Evolutionary conservation across 2,888 invertebrate species (phyloP).

Genomic region (Labia minor): DNA sequence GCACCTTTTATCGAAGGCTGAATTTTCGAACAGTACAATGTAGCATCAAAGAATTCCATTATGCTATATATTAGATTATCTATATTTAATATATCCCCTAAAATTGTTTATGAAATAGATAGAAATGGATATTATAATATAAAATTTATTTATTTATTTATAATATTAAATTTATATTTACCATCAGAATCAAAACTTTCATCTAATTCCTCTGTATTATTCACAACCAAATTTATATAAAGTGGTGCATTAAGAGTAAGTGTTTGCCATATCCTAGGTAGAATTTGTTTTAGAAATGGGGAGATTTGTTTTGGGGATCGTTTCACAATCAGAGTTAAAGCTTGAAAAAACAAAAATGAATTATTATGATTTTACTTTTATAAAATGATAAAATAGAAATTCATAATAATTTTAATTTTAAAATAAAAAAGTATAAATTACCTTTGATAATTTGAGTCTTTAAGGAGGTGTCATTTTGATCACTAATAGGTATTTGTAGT

Average conservation of each 20-base stretch:
- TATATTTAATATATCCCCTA: slow-evolving; percentile 53
- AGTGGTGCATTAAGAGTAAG: slow-evolving; percentile 55
- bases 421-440: slow-evolving; percentile 25
- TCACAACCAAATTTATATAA: slow-evolving; percentile 52
- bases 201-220: slow-evolving; percentile 45
- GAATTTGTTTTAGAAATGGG: slow-evolving; percentile 47
- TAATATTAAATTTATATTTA: too few species aligned
- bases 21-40: slow-evolving; percentile 48
- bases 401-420: background rate
- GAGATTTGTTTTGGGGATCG: slow-evolving; percentile 50
- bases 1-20: slow-evolving; percentile 47
- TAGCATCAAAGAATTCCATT: slow-evolving; percentile 54
- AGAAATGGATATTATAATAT: slow-evolving; percentile 28
- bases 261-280: slow-evolving; percentile 55
- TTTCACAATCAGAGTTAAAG: slow-evolving; percentile 49
- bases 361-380: slow-evolving; percentile 5
- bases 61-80: slow-evolving; percentile 53
- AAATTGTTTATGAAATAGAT: too few species aligned
- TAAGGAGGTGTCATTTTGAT: slow-evolving; percentile 46
- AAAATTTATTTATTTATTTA: background rate
- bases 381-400: background rate
- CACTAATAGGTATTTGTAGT: slow-evolving; percentile 44
- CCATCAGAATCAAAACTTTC: slow-evolving; percentile 53
- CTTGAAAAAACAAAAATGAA: slow-evolving; percentile 34
- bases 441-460: slow-evolving; percentile 54